These are phyloP conservation scores for Holothuria glaberrima DNA, from an alignment of 35 echinoderm and acorn worm genomes.

Conservation along the genomic window DNA sequence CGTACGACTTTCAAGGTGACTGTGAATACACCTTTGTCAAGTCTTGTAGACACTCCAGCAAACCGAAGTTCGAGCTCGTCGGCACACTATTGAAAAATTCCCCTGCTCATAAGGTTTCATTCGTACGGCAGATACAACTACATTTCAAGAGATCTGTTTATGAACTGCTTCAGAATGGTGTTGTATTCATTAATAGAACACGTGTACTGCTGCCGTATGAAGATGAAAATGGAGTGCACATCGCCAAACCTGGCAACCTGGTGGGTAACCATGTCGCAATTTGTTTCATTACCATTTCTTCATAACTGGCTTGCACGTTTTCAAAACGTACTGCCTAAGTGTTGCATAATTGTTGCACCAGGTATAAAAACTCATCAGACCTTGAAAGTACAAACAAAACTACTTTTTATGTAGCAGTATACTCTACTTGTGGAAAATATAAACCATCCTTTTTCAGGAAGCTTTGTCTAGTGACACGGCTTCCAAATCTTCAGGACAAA, in stretches of 20 bases:
- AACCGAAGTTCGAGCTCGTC: not conserved
- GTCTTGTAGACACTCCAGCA: not conserved
- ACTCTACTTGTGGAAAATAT: too few species aligned
- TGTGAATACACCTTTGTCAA: conserved; percentile 8
- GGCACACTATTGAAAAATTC: not conserved
- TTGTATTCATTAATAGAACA: not conserved
- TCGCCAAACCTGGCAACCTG: not conserved
- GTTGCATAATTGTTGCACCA: too few species aligned
- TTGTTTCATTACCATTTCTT: too few species aligned
- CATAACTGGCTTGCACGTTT: too few species aligned
- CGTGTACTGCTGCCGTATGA: not conserved
- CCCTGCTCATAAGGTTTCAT: not conserved
- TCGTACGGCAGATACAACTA: not conserved
- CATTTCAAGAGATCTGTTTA: not conserved
- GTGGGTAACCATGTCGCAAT: not conserved
- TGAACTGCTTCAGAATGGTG: not conserved
- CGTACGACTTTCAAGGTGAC: conserved; percentile 9
- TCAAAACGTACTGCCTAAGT: too few species aligned
- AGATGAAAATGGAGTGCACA: conserved; percentile 3
- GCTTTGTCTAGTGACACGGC: too few species aligned
- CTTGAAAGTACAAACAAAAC: too few species aligned
- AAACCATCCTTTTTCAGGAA: too few species aligned
- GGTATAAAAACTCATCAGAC: too few species aligned
- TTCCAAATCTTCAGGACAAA: too few species aligned
- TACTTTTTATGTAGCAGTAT: too few species aligned